These are phyloP conservation scores for Agrochola lota DNA, from an alignment of 2,888 invertebrate genomes.

Conservation along the genomic window DNA sequence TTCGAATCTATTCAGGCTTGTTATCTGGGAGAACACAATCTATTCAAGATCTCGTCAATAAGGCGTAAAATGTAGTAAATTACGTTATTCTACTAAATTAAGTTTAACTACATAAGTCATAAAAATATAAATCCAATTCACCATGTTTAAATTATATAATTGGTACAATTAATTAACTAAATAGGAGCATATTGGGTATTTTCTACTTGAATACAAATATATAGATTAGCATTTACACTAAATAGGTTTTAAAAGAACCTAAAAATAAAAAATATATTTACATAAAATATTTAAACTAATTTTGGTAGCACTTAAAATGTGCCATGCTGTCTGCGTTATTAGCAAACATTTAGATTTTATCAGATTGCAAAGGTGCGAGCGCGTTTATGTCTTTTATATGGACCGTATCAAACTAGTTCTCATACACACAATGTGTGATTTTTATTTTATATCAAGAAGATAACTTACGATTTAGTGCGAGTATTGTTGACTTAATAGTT, in stretches of 20 bases:
- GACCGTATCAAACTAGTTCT: constrained; percentile 68
- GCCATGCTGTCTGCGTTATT: constrained; percentile 8
- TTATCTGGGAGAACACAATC: neutral
- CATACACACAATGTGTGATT: constrained; percentile 47
- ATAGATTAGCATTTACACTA: constrained; percentile 51
- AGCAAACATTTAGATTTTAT: constrained; percentile 7
- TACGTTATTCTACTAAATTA: neutral
- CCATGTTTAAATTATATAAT: constrained; percentile 10
- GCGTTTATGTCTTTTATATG: constrained; percentile 85
- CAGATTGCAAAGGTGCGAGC: constrained; percentile 40
- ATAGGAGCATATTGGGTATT: constrained; percentile 8
- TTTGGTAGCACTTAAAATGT: constrained; percentile 10
- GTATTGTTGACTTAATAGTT: neutral
- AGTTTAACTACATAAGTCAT: neutral
- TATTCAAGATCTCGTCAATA: neutral
- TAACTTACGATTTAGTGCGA: neutral
- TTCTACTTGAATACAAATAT: neutral
- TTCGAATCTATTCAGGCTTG: neutral
- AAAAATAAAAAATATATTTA: constrained; percentile 11
- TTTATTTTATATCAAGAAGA: constrained; percentile 2
- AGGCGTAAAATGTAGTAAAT: neutral
- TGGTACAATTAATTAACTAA: constrained; percentile 16
- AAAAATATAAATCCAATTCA: neutral
- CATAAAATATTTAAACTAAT: neutral
- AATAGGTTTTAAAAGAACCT: constrained; percentile 41